These are phyloP conservation scores for Cynocephalus volans DNA, from an alignment of 2,113 vertebrate species.

Conservation along the genomic window DNA sequence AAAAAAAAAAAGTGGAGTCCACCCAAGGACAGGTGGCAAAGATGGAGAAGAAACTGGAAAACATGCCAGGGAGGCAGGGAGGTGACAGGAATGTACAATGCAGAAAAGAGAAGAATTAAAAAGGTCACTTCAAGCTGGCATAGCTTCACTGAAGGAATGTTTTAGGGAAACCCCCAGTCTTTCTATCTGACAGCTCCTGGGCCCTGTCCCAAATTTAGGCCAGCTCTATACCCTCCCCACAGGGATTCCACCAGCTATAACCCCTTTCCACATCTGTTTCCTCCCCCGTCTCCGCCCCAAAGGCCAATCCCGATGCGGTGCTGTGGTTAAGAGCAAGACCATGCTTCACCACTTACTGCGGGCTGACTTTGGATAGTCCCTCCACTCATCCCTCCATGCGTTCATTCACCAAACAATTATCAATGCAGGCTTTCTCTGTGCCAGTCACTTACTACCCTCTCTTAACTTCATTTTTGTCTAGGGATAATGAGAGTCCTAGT, in stretches of 20 bases:
- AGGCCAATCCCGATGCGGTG: neutral
- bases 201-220: neutral
- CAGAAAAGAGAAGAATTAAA: neutral
- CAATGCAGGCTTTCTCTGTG: neutral
- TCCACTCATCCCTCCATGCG: neutral
- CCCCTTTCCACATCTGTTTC: neutral
- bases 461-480: neutral
- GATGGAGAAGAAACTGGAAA: neutral
- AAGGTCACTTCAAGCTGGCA: neutral
- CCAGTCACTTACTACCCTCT: neutral
- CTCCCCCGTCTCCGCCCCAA: neutral
- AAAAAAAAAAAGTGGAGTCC: neutral
- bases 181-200: neutral
- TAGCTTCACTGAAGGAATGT: neutral
- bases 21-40: neutral
- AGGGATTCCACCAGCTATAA: neutral
- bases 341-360: fast-evolving
- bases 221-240: neutral
- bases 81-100: neutral
- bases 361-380: neutral
- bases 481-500: neutral
- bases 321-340: neutral
- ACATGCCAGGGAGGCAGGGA: neutral
- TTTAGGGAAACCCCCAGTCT: neutral
- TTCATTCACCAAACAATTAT: neutral